Evolutionary conservation across 1,140 invertebrate species (phyloP).

Genomic region (Cyclina sinensis): DNA sequence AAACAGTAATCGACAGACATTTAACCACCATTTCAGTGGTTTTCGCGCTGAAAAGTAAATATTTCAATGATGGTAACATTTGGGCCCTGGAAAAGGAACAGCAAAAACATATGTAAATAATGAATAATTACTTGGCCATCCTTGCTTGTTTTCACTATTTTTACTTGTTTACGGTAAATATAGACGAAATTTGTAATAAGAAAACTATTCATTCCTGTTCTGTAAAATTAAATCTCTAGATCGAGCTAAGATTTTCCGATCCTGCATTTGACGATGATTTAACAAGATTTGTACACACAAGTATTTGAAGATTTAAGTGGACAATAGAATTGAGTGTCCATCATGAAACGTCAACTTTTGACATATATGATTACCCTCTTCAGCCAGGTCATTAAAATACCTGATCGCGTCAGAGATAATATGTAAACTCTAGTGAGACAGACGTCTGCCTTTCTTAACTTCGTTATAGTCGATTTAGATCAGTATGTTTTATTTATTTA

Average conservation of each 20-base stretch:
- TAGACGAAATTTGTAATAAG: too few relatives aligned
- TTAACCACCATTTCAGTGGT: too few relatives aligned
- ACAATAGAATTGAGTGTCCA: not conserved
- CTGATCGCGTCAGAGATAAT: not conserved
- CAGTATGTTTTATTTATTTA: too few relatives aligned
- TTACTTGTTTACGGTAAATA: too few relatives aligned
- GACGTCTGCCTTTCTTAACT: too few relatives aligned
- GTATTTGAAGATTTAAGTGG: too few relatives aligned
- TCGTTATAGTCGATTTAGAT: too few relatives aligned
- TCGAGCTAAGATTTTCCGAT: too few relatives aligned
- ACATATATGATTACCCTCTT: conserved; percentile 5
- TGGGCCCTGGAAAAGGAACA: not conserved
- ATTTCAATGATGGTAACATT: not conserved
- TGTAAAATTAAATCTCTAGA: too few relatives aligned
- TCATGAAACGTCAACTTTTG: conserved; percentile 16
- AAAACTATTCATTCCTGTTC: too few relatives aligned
- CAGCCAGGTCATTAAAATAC: not conserved
- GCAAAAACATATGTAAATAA: not conserved
- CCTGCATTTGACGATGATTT: too few relatives aligned
- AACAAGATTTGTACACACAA: not conserved
- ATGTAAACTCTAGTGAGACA: not conserved
- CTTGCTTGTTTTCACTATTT: not conserved
- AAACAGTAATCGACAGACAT: too few relatives aligned
- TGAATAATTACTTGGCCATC: not conserved
- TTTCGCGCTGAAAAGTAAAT: not conserved